Conservation (phyloP, 30 jellyfish, hydroid and myxozoan species). For the Chrysaora quinquecirrha region DNA sequence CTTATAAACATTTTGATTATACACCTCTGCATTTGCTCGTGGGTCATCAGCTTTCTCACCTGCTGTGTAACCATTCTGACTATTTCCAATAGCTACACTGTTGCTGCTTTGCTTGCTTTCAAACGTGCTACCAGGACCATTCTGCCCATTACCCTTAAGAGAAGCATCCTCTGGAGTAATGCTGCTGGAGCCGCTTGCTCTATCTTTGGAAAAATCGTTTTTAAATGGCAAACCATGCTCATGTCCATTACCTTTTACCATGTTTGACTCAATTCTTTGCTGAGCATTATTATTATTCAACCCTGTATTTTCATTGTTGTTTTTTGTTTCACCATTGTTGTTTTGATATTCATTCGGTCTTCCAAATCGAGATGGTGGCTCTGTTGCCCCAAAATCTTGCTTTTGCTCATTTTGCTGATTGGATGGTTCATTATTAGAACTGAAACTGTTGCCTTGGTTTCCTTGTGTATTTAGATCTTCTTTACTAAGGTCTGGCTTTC, state of each 20-base stretch:
- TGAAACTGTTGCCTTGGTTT: constrained; percentile 4
- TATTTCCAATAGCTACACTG: background rate
- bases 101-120: background rate
- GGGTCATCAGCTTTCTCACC: constrained; percentile 35
- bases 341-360: background rate
- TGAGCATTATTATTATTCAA: background rate
- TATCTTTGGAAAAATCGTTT: background rate
- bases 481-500: constrained; percentile 56
- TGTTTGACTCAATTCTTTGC: background rate
- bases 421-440: constrained; percentile 3
- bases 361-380: background rate
- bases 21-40: constrained; percentile 40
- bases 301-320: background rate
- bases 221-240: background rate
- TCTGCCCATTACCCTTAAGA: background rate
- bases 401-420: constrained; percentile 22
- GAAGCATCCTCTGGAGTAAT: background rate
- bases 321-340: background rate
- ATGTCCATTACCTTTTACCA: background rate
- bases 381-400: background rate
- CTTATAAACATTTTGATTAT: constrained; percentile 56
- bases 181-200: background rate
- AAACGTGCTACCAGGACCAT: background rate
- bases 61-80: background rate
- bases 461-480: constrained; percentile 56